Evolutionary conservation across 1,140 invertebrate species (phyloP).

Genomic region (Penaeus vannamei): DNA sequence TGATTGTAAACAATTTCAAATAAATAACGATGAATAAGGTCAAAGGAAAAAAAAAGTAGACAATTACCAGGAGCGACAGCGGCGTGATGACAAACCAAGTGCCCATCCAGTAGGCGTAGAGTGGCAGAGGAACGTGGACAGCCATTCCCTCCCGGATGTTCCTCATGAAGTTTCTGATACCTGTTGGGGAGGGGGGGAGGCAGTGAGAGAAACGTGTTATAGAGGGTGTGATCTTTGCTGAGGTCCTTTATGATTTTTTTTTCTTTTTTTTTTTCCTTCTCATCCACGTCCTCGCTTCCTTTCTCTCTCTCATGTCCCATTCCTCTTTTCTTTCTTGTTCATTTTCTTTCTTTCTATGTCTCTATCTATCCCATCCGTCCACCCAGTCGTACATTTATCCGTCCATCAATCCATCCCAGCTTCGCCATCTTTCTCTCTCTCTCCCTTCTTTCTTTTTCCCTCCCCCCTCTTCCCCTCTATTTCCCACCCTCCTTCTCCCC

Average conservation of each 20-base stretch:
- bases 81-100: conserved; percentile 73
- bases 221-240: too few species aligned
- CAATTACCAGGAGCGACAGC: conserved; percentile 69
- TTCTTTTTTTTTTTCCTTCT: not conserved
- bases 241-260: too few species aligned
- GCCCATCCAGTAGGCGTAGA: conserved; percentile 72
- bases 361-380: not conserved
- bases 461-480: too few species aligned
- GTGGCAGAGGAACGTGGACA: conserved; percentile 70
- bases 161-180: conserved; percentile 72
- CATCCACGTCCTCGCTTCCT: conserved; percentile 18
- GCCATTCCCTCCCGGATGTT: conserved; percentile 73
- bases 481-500: not conserved
- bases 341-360: not conserved
- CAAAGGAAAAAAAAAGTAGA: not conserved
- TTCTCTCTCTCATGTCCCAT: conserved; percentile 2
- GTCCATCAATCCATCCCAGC: too few species aligned
- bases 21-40: too few species aligned
- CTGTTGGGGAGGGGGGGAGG: not conserved
- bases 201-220: too few species aligned
- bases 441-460: too few species aligned
- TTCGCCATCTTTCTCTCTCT: too few species aligned
- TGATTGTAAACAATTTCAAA: too few species aligned
- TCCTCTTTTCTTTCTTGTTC: not conserved
- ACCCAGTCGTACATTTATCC: too few species aligned